Base-by-base conservation (phyloP, 2,113 vertebrate genomes). In the Laticauda colubrina region DNA sequence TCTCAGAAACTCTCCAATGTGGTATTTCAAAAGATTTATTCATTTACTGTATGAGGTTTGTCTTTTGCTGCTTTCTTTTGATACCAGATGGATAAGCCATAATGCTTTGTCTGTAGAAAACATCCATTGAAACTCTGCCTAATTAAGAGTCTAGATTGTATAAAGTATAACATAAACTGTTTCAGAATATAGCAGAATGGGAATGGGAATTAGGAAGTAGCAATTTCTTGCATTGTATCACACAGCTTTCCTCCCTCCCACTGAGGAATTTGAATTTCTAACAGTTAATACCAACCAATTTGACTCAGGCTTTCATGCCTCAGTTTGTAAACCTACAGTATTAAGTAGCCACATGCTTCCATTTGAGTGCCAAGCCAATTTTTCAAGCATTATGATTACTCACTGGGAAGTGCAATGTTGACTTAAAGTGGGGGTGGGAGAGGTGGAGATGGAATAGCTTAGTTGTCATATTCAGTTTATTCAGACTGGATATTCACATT, bases 311-410 rank as follows among this genome's bases (percentile, higher is more conserved):
- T 59, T 96, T 94, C 90, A 94, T 51, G 88, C 90, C 89, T 93
- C 92, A 29, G 91, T 54, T 94, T 91, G 20, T 2, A 75, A 96
- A 64, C 91, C 89, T 96, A 91, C 90, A 87, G 96, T 95, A 96
- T 96, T 96, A 95, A 91, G 55, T 12, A 93, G 94, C 97, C 97
- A 97, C 95, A 96, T 96, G 96, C 94, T 96, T 91, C 93, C 95
- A 94, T 90, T 69, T 48, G 87, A 57, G 12, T 87, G 96, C 96
- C 95, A 96, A 94, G 61, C 95, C 8, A 5, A 12, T 88, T 95
- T 95, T 90, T 89, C 93, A 95, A 97, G 96, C 93, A 86, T 1
- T 92, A 95, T 92, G 93, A 94, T 96, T 94, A 91, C 89, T 91
- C 92, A 92, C 94, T 96, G 91, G 92, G 85, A 92, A 95, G 89